These are phyloP conservation scores for Argyra leucocephala DNA, from an alignment of 2,888 invertebrate genomes.

Conservation along the genomic window DNA sequence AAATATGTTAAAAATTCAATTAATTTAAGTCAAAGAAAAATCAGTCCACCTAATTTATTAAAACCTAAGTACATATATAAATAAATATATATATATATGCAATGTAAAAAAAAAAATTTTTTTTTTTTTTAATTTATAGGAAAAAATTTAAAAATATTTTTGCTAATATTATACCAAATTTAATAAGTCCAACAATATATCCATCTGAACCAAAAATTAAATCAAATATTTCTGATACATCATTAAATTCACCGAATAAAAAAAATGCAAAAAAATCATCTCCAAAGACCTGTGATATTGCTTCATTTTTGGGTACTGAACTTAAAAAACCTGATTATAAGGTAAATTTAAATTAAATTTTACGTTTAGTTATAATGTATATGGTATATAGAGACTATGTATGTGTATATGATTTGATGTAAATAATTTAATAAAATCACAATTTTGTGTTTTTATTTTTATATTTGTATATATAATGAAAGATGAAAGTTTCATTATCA, in stretches of 20 bases:
- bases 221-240: neutral
- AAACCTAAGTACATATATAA: neutral
- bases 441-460: neutral
- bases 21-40: neutral
- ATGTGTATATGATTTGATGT: too few species aligned
- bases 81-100: neutral
- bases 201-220: neutral
- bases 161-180: neutral
- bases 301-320: neutral
- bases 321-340: neutral
- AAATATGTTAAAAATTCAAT: neutral
- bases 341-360: neutral
- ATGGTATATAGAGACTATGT: too few species aligned
- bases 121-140: neutral
- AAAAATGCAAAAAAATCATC: neutral
- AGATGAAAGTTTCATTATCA: neutral
- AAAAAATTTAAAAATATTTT: neutral
- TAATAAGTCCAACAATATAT: neutral
- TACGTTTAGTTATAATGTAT: too few species aligned
- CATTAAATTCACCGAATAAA: neutral
- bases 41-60: neutral
- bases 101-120: neutral
- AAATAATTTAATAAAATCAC: neutral
- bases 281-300: neutral
- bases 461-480: neutral